Percentiles rank a stretch among this genome's conserved stretches.
Evolutionary conservation across 2,113 vertebrate species (phyloP).

Genomic region (Trogon surrucura): DNA sequence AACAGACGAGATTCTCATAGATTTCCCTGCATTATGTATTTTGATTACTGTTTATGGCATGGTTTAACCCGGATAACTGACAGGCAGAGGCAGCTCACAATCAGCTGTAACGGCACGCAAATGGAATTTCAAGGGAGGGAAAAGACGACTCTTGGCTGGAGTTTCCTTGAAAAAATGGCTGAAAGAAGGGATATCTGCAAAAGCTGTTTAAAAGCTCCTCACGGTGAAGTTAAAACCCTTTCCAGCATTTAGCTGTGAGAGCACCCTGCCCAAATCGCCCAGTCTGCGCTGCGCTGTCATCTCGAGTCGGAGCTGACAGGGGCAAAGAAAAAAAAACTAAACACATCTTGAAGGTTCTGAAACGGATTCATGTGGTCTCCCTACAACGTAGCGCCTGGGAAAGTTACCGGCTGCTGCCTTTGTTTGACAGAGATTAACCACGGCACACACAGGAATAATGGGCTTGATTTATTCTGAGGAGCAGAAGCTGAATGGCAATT

Average conservation of each 20-base stretch:
- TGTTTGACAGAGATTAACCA: background rate
- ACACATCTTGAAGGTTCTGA: background rate
- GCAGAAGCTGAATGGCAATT: background rate
- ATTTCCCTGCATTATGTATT: background rate
- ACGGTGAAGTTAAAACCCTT: background rate
- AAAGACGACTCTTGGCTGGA: background rate
- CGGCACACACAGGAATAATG: background rate
- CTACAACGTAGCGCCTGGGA: background rate
- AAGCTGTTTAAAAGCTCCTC: background rate
- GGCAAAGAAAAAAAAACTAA: background rate
- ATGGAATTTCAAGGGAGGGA: background rate
- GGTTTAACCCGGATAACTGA: background rate
- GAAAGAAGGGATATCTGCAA: background rate
- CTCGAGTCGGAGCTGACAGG: background rate
- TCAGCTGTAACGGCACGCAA: background rate
- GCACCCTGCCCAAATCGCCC: background rate
- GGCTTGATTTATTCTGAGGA: background rate
- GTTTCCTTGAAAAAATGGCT: background rate
- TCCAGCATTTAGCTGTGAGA: background rate
- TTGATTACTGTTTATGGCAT: background rate
- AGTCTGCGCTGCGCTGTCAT: background rate
- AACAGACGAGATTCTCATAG: rapidly evolving
- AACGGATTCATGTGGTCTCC: background rate
- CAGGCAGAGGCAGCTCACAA: background rate
- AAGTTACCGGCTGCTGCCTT: slow-evolving; percentile 37